Evolutionary conservation across 1,140 invertebrate genomes (phyloP).

Genomic region (Epicauta chinensis): DNA sequence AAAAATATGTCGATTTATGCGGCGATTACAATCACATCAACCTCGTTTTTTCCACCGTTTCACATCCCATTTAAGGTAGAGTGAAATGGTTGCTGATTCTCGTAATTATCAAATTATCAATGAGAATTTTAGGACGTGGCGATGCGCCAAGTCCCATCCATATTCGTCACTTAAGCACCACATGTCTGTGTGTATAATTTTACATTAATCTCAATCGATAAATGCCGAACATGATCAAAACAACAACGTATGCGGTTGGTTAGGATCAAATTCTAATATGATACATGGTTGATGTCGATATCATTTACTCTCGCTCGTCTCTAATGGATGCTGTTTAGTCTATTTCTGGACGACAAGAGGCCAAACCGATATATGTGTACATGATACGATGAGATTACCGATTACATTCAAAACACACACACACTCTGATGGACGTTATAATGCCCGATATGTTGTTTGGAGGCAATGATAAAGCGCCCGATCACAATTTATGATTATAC

Average conservation of each 20-base stretch:
- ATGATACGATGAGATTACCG: slow-evolving; percentile 21
- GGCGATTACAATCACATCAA: too few relatives aligned
- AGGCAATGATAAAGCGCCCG: slow-evolving; percentile 15
- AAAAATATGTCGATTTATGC: too few relatives aligned
- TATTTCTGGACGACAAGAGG: slow-evolving; percentile 16
- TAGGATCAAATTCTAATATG: slow-evolving; percentile 12
- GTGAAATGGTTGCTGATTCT: not conserved
- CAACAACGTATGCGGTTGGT: slow-evolving; percentile 1
- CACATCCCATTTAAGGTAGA: not conserved
- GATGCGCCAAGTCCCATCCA: slow-evolving; percentile 15
- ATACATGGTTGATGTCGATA: slow-evolving; percentile 19
- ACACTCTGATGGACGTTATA: slow-evolving; percentile 24
- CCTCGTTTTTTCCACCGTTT: too few relatives aligned
- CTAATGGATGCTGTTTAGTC: slow-evolving; percentile 19
- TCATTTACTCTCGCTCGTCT: slow-evolving; percentile 4
- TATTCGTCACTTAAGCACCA: slow-evolving; percentile 10
- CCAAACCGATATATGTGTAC: slow-evolving; percentile 9
- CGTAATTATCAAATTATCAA: too few relatives aligned
- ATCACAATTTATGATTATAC: slow-evolving; percentile 19
- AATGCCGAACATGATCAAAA: not conserved
- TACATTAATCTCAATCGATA: slow-evolving; percentile 11
- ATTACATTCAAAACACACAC: slow-evolving; percentile 20
- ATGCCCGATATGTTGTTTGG: slow-evolving; percentile 23
- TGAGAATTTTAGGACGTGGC: not conserved
- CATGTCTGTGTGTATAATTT: slow-evolving; percentile 2